phyloP scores from a whole-genome alignment of 1,140 invertebrate genomes.

The Diprion similis region DNA sequence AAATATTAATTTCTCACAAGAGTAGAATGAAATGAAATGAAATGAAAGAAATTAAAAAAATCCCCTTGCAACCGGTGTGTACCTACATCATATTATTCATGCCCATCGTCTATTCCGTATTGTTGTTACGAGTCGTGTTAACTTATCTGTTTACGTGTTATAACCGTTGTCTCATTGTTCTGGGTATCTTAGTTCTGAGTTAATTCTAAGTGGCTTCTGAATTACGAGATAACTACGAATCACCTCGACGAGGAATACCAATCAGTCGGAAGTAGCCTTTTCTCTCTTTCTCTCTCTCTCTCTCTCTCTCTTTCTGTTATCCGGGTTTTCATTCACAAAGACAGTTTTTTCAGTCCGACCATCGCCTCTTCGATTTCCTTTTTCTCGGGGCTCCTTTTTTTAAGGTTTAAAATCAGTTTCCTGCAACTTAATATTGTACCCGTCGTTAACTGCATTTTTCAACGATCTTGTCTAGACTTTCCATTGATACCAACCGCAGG shows the following conservation, averaged over 20 bases:
- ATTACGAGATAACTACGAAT: background rate
- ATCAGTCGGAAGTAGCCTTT: background rate
- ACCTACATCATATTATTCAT: background rate
- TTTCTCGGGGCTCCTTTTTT: too few species aligned
- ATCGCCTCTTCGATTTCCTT: too few species aligned
- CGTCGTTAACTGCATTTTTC: too few species aligned
- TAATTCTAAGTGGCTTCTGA: conserved; percentile 5
- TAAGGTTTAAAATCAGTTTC: too few species aligned
- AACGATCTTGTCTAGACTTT: too few species aligned
- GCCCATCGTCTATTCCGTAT: background rate
- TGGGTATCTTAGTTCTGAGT: background rate
- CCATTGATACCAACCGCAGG: too few species aligned
- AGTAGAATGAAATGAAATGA: too few species aligned
- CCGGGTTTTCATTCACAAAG: background rate
- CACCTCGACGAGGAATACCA: background rate
- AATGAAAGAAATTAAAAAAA: too few species aligned
- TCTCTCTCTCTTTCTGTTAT: background rate
- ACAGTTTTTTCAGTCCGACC: background rate
- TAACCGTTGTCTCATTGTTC: background rate
- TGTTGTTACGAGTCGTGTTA: background rate
- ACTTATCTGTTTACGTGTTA: conserved; percentile 4
- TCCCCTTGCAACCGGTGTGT: too few species aligned
- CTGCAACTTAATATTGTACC: too few species aligned
- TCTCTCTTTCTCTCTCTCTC: too few species aligned
- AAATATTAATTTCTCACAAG: too few species aligned